A percentile compares a stretch with the other conserved stretches of the same genome.
Evolutionary conservation across 2,888 invertebrate genomes (phyloP).

Genomic region (Heliconius erato): DNA sequence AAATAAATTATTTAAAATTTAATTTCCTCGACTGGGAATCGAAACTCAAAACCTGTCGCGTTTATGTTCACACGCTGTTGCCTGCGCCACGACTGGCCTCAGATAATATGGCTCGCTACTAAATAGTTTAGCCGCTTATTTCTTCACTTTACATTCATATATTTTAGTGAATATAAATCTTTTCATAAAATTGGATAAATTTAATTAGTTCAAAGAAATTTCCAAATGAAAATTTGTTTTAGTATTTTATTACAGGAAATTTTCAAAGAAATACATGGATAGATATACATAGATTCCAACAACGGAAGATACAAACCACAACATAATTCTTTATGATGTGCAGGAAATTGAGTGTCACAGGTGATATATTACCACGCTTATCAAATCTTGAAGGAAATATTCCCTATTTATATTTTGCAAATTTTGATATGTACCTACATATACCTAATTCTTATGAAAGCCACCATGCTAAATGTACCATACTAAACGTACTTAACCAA

Average conservation of each 20-base stretch:
- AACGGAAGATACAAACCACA: background rate
- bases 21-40: no score
- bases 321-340: constrained; percentile 2
- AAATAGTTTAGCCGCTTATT: no score
- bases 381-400: background rate
- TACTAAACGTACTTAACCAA: no score
- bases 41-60: no score
- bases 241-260: background rate
- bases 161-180: background rate
- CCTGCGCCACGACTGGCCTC: no score
- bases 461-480: no score
- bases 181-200: background rate
- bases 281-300: background rate
- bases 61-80: no score
- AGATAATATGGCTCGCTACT: no score
- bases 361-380: constrained; percentile 17
- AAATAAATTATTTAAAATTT: no score
- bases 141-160: no score
- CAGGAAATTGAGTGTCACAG: constrained; percentile 32
- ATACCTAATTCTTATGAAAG: no score
- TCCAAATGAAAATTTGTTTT: background rate
- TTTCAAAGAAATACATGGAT: background rate
- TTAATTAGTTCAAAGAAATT: background rate
- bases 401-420: background rate
- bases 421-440: no score